Base-by-base conservation (phyloP, 2,888 invertebrate species). In the Ormyrus nitidulus region DNA sequence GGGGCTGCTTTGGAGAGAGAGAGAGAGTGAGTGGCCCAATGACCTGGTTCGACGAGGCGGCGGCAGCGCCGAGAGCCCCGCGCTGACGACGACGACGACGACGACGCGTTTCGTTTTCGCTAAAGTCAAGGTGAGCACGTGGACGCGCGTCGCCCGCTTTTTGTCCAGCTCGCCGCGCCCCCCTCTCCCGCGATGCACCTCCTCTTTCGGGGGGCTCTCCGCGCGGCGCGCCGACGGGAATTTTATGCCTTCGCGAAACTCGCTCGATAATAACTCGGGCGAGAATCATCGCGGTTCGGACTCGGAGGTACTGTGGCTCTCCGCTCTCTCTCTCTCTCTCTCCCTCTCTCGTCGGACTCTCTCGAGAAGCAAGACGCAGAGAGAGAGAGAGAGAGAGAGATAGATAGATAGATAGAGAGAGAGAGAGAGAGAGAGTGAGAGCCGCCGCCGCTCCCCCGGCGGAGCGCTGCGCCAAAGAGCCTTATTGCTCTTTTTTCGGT, bases 41-140 rank as follows among this genome's bases (percentile, higher is more conserved):
- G 88, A 89, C 89, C 89, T 85, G 86, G 87, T 88, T 87, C 85
- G 81, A 82, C 82, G 82, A 83, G 83, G 81, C 83, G 2, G 19
- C 13, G 13, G 13, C 13, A 19, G 19, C 19, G 19, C 19, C 19
- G 19, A 19, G 19, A 19, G 19, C 83, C 56, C 83, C 56, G 9
- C 0, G 9, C 61, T 9, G 44, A 44, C 10, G 46, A 10, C 61
- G 44, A 8, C 44, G 61, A 5, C 61, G 61, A 44, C 61, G 46
- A 44, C 61, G 61, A 44, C 54, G 53, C 19, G 19, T 19, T 19
- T 19, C 19, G 19, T 19, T 19, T 19, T 19, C 19, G 19, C 19
- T 19, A 19, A 19, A 19, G 19, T 19, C 19, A 19, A 66, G 51
- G 51, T 19, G 51, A 51, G 51, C 6, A 10, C 19, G 66, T 7